Percentiles rank a stretch among this genome's conserved stretches.
Evolutionary conservation across 1,140 invertebrate genomes (phyloP).

Genomic region (Trachymyrmex cornetzi): DNA sequence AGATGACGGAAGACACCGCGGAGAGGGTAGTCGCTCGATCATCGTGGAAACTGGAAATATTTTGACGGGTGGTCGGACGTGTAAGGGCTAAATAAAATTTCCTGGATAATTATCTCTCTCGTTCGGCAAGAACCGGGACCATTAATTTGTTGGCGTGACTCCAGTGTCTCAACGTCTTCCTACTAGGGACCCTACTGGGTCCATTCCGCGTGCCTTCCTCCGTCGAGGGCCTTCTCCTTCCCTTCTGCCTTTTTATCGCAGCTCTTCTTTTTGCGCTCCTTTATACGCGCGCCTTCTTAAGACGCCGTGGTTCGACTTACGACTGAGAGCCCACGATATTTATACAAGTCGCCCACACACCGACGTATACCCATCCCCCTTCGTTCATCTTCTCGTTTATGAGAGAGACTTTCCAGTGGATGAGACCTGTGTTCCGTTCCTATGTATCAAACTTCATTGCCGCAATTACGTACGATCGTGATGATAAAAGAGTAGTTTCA

Average conservation of each 20-base stretch:
- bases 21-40: conserved; percentile 63
- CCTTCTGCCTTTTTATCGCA: conserved; percentile 38
- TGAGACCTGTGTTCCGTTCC: conserved; percentile 30
- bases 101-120: conserved; percentile 72
- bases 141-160: conserved; percentile 72
- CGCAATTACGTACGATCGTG: conserved; percentile 27
- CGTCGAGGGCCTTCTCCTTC: conserved; percentile 30
- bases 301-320: conserved; percentile 63
- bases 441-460: conserved; percentile 41
- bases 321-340: conserved; percentile 69
- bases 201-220: conserved; percentile 57
- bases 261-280: conserved; percentile 66
- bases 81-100: conserved; percentile 71
- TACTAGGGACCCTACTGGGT: not conserved
- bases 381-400: conserved; percentile 62
- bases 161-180: conserved; percentile 61
- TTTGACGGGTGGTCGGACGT: conserved; percentile 65
- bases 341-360: conserved; percentile 75
- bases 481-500: conserved; percentile 24
- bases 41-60: conserved; percentile 74
- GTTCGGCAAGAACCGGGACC: conserved; percentile 48
- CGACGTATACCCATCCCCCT: conserved; percentile 35
- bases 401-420: conserved; percentile 52
- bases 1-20: not conserved
- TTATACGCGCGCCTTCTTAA: conserved; percentile 70